These are phyloP conservation scores for Diadophis punctatus DNA, from an alignment of 2,113 vertebrate genomes.

Conservation along the genomic window DNA sequence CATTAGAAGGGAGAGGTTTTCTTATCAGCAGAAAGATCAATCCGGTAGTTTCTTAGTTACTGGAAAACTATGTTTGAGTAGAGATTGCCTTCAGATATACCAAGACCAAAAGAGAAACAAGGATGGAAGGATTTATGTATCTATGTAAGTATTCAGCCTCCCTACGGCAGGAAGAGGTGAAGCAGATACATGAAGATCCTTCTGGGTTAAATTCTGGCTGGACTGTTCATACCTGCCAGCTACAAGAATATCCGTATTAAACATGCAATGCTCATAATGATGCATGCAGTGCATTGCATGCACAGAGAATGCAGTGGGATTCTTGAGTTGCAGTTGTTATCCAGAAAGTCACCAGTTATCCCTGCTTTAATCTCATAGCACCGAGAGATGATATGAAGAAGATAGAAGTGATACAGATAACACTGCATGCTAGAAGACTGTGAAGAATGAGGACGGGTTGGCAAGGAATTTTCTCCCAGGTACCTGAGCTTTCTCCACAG, in stretches of 20 bases:
- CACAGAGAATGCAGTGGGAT: neutral
- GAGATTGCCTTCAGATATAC: neutral
- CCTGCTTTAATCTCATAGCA: neutral
- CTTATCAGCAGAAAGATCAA: neutral
- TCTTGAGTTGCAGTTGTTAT: neutral
- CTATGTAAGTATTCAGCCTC: neutral
- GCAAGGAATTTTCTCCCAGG: neutral
- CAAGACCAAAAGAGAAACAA: neutral
- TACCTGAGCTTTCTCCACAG: constrained; percentile 84
- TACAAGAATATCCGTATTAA: neutral
- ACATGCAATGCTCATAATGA: neutral
- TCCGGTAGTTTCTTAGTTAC: too few species aligned
- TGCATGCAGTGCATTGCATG: neutral
- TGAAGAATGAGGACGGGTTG: neutral
- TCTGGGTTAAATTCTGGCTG: neutral
- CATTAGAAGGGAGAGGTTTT: neutral
- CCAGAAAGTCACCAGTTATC: neutral
- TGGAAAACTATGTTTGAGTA: neutral
- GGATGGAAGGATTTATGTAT: neutral
- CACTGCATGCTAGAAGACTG: rapidly evolving
- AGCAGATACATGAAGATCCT: neutral
- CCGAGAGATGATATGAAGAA: neutral
- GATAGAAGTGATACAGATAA: neutral
- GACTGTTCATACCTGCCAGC: neutral
- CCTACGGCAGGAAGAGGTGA: neutral